Evolutionary conservation across 2,888 invertebrate species (phyloP).

Genomic region (Cryptosula pallasiana): DNA sequence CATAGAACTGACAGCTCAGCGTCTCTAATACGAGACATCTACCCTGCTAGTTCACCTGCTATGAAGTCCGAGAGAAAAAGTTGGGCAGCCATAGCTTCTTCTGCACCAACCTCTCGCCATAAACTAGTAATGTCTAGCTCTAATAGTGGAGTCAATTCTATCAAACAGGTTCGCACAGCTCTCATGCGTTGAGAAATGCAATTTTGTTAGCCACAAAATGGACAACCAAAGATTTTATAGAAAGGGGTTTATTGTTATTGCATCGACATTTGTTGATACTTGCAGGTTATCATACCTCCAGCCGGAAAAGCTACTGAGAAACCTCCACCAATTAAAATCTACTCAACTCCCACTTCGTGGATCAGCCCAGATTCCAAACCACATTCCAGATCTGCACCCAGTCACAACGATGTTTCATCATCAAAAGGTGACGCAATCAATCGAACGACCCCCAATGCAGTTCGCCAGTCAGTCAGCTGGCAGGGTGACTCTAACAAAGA

Average conservation of each 20-base stretch:
- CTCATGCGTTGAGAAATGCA: neutral
- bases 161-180: slow-evolving; percentile 8
- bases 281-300: neutral
- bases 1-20: neutral
- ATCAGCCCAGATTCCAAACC: neutral
- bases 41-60: slow-evolving; percentile 3
- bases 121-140: slow-evolving; percentile 3
- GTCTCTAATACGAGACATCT: slow-evolving; percentile 1
- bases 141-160: slow-evolving; percentile 5
- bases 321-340: neutral
- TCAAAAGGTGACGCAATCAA: neutral
- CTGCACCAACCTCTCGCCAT: neutral
- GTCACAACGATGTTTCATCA: neutral
- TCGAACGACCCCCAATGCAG: neutral
- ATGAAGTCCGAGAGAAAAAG: neutral
- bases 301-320: neutral
- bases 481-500: neutral
- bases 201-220: no score
- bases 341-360: neutral
- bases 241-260: no score
- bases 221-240: no score
- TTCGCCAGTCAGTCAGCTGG: slow-evolving; percentile 3
- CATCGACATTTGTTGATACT: no score
- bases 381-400: neutral
- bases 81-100: slow-evolving; percentile 6